These are phyloP conservation scores for Tenthredo amoena DNA, from an alignment of 2,888 invertebrate species.

Conservation along the genomic window DNA sequence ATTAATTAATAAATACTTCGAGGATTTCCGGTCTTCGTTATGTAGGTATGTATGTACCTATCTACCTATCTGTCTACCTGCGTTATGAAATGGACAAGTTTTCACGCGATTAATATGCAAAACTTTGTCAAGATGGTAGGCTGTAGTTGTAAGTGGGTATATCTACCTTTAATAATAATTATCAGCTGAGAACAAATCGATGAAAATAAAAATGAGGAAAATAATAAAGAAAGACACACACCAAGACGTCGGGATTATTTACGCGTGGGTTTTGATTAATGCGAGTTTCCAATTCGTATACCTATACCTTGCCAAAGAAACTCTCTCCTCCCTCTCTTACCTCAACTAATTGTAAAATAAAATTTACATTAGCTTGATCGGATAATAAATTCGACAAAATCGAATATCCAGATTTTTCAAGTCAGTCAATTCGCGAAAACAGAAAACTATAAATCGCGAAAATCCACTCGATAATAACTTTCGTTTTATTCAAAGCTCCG, in stretches of 20 bases:
- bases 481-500: too few relatives aligned
- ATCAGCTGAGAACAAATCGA: neutral
- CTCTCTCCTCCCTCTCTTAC: neutral
- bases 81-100: neutral
- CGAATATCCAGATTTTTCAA: neutral
- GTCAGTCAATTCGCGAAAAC: neutral
- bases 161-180: neutral
- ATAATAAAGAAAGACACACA: neutral
- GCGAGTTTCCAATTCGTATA: slow-evolving; percentile 63
- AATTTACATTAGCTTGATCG: neutral
- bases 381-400: neutral
- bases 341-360: neutral
- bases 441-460: too few relatives aligned
- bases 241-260: neutral
- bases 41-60: neutral
- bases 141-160: neutral
- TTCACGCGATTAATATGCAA: neutral
- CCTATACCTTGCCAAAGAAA: slow-evolving; percentile 11
- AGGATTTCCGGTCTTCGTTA: neutral
- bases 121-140: neutral
- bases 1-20: neutral
- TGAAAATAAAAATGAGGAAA: neutral
- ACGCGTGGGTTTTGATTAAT: slow-evolving; percentile 64
- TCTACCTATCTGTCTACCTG: neutral
- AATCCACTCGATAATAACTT: too few relatives aligned